Base-by-base conservation (phyloP, 2,888 invertebrate genomes). In the Odontomyia ornata region DNA sequence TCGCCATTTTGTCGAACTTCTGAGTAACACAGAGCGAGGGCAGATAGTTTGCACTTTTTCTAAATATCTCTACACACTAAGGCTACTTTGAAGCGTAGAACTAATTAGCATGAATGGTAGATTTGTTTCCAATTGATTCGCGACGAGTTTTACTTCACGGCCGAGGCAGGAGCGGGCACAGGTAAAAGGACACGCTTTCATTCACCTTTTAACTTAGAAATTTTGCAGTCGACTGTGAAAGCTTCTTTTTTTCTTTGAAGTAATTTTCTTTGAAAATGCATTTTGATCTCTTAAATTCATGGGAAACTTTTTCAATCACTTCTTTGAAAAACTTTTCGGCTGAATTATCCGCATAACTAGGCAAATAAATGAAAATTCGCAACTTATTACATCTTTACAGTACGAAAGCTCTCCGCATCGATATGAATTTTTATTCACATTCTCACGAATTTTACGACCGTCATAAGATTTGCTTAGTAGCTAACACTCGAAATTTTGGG, bases 161-260 rank as follows among this genome's bases (percentile, higher is more conserved):
- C 15, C 23, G 25, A 69, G 23, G 47, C 47, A 47, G 47, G n/a
- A 69, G 69, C 69, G 69, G 69, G 46, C 69, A 69, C 46, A 69
- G 46, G 69, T 69, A 69, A 75, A 71, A 62, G 75, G 43, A 21
- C 72, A 72, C 72, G 30, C 43, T 75, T 60, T 60, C 75, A 75
- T 60, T 60, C 75, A 75, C 43, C 62, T 75, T 75, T 62, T n/a
- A 62, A 47, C 47, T 75, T 62, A 18, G 62, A 23, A 18, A 60
- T 76, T 76, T 76, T 69, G 76, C 67, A 46, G 60, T 9, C 57
- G 69, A 76, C 76, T 76, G 76, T 76, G 27, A 76, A 76, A 76
- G 76, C 76, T 76, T 67, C 65, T 23, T 46, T 73, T 75, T 64
- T 75, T 64, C 75, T 75, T 75, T 62, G 64, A 64, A 75, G 75